Evolutionary conservation across 2,113 vertebrate genomes (phyloP).

Genomic region (Equus przewalskii): DNA sequence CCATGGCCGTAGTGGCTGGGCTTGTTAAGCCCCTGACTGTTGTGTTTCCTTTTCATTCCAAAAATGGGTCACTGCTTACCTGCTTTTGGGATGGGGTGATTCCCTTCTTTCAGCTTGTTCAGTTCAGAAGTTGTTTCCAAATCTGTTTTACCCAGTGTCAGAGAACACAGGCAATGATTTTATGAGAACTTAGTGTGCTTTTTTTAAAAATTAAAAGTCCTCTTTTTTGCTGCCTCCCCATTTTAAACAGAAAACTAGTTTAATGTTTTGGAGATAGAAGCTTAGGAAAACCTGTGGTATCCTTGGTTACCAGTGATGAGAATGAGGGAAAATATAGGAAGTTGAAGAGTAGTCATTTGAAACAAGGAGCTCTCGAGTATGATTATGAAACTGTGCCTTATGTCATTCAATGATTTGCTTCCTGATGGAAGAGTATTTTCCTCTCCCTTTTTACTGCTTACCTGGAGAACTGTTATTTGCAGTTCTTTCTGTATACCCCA

Average conservation of each 20-base stretch:
- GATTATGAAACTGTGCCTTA: background rate
- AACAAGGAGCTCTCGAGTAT: background rate
- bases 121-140: background rate
- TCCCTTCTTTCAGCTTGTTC: background rate
- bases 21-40: background rate
- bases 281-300: background rate
- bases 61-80: background rate
- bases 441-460: background rate
- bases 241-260: conserved; percentile 44
- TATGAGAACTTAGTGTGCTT: background rate
- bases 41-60: background rate
- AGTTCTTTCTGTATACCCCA: background rate
- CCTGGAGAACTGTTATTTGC: background rate
- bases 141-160: background rate
- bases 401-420: background rate
- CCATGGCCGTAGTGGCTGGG: background rate
- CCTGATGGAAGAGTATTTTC: background rate
- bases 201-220: background rate
- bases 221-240: background rate
- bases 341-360: background rate
- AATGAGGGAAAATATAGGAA: background rate
- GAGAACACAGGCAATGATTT: background rate
- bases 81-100: background rate
- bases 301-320: background rate
- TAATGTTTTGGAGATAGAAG: background rate